Conservation (phyloP, 2,797 vertebrate genomes). For the Aplochiton taeniatus region DNA sequence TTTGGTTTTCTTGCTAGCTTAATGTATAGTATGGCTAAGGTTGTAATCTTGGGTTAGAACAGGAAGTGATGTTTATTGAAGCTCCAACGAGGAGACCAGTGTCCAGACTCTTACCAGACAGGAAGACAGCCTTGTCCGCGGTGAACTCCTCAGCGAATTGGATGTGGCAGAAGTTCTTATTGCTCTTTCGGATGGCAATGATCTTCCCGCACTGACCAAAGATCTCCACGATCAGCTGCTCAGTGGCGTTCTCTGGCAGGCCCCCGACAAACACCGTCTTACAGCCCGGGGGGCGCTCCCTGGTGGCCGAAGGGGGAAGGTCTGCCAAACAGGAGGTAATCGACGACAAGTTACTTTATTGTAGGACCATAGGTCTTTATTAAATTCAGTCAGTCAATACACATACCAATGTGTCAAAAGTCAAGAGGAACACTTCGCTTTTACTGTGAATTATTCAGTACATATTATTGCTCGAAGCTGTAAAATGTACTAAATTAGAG, state of each 20-base stretch:
- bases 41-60: too few species aligned
- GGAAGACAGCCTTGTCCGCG: constrained; percentile 92
- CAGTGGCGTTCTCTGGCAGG: constrained; percentile 88
- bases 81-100: too few species aligned
- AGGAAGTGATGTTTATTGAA: neutral
- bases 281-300: constrained; percentile 93
- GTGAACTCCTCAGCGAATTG: constrained; percentile 91
- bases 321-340: constrained; percentile 69
- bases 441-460: too few species aligned
- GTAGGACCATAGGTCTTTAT: too few species aligned
- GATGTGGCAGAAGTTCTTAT: constrained; percentile 97
- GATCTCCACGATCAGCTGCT: constrained; percentile 92
- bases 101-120: constrained; percentile 80
- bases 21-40: too few species aligned
- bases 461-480: too few species aligned
- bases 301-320: constrained; percentile 90
- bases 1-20: too few species aligned
- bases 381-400: too few species aligned
- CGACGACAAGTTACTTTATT: neutral
- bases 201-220: constrained; percentile 94
- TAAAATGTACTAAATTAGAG: too few species aligned
- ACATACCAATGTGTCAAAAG: too few species aligned
- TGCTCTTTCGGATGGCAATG: constrained; percentile 93
- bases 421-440: too few species aligned
- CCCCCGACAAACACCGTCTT: constrained; percentile 97